A percentile compares a stretch with the other conserved stretches of the same genome.
These are phyloP conservation scores for Actias luna DNA, from an alignment of 2,888 invertebrate species.

Conservation along the genomic window DNA sequence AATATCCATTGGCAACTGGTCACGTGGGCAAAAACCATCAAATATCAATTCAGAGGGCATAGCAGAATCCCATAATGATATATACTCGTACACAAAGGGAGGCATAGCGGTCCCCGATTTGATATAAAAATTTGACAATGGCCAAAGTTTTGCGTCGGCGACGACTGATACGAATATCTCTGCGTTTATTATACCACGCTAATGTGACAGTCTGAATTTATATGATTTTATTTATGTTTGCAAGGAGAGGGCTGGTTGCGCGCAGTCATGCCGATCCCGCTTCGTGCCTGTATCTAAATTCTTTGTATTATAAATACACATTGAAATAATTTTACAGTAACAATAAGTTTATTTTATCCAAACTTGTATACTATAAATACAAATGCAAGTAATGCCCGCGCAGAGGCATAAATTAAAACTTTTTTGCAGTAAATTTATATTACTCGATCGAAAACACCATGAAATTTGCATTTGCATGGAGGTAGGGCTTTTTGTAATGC, in stretches of 20 bases:
- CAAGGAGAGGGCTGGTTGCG: not conserved
- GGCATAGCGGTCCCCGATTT: conserved; percentile 33
- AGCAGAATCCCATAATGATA: conserved; percentile 46
- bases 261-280: not conserved
- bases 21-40: conserved; percentile 34
- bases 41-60: conserved; percentile 39
- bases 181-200: conserved; percentile 52
- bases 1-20: conserved; percentile 34
- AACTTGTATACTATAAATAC: too few species aligned
- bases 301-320: too few species aligned
- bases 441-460: too few species aligned
- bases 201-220: conserved; percentile 72
- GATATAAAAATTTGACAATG: conserved; percentile 32
- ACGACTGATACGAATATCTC: conserved; percentile 58
- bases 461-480: too few species aligned
- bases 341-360: too few species aligned
- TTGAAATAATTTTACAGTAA: too few species aligned
- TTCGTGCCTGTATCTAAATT: not conserved
- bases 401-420: too few species aligned
- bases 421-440: too few species aligned
- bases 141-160: conserved; percentile 53
- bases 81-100: conserved; percentile 21
- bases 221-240: conserved; percentile 14
- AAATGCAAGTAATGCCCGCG: too few species aligned
- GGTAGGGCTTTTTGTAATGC: too few species aligned